phyloP scores from a whole-genome alignment of 2,113 vertebrate species.

The Cyprinodon tularosa region DNA sequence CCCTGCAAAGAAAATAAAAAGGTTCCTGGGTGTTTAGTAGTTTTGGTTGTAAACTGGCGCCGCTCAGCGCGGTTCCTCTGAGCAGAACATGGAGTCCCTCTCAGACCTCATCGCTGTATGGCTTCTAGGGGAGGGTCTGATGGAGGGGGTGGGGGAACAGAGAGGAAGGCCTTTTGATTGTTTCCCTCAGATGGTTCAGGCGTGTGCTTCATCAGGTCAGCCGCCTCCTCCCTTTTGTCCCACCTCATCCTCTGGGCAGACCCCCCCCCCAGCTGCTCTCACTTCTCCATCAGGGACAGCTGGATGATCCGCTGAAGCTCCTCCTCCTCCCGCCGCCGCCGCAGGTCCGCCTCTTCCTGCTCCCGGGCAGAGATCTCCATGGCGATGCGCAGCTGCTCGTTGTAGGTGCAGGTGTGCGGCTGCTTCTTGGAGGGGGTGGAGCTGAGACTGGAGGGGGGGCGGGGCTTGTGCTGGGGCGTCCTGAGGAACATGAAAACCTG shows the following conservation, averaged over 20 bases:
- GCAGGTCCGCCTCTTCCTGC: conserved; percentile 87
- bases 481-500: conserved; percentile 59
- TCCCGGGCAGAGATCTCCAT: conserved; percentile 94
- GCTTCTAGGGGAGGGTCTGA: conserved; percentile 52
- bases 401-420: conserved; percentile 82
- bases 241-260: conserved; percentile 25
- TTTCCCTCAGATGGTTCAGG: background rate
- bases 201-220: conserved; percentile 27
- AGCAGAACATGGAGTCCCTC: conserved; percentile 13
- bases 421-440: conserved; percentile 77
- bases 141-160: conserved; percentile 29
- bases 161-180: background rate
- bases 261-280: conserved; percentile 39
- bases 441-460: conserved; percentile 65
- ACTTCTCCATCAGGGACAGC: conserved; percentile 96
- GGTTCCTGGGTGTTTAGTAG: too few species aligned
- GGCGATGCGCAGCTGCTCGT: conserved; percentile 91
- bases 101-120: conserved; percentile 15
- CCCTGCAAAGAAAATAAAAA: conserved; percentile 23
- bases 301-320: conserved; percentile 92
- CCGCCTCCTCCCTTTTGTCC: conserved; percentile 12
- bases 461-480: conserved; percentile 86
- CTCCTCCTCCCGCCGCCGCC: conserved; percentile 88
- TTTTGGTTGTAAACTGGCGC: conserved; percentile 68
- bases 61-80: conserved; percentile 37